Percentiles rank a stretch among this genome's conserved stretches.
phyloP scores from a whole-genome alignment of 2,797 vertebrate species.

The Channallabes apus region DNA sequence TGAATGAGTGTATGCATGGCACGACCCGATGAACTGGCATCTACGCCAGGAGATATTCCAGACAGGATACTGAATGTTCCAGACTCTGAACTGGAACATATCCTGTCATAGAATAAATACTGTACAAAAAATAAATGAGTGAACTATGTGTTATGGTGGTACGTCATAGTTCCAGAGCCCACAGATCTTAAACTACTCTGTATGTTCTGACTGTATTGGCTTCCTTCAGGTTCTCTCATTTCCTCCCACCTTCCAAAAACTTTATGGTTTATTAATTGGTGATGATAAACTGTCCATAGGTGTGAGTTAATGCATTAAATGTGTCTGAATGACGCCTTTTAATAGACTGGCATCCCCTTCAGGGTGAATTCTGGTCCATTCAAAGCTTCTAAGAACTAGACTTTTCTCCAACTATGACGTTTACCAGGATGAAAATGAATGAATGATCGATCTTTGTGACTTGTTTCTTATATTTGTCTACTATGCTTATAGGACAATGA shows the following conservation, averaged over 20 bases:
- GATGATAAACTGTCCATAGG: neutral
- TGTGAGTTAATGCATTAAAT: neutral
- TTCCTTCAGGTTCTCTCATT: neutral
- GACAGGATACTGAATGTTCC: no score
- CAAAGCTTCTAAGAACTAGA: neutral
- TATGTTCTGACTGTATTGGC: neutral
- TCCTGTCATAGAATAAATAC: neutral
- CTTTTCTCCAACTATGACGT: neutral
- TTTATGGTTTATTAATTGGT: neutral
- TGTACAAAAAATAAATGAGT: neutral
- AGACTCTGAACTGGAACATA: no score
- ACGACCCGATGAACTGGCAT: neutral
- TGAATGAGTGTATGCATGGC: neutral
- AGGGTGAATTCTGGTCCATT: neutral
- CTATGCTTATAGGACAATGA: conserved; percentile 86
- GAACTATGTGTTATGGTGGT: neutral
- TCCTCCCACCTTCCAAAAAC: neutral
- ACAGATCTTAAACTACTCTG: neutral
- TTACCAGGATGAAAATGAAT: neutral
- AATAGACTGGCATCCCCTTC: neutral
- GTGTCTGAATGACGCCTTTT: neutral
- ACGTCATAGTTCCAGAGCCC: neutral
- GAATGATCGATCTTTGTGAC: neutral
- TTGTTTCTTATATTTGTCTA: conserved; percentile 26
- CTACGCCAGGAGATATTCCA: neutral